Evolutionary conservation across 2,113 vertebrate species (phyloP).

Genomic region (Chionomys nivalis): DNA sequence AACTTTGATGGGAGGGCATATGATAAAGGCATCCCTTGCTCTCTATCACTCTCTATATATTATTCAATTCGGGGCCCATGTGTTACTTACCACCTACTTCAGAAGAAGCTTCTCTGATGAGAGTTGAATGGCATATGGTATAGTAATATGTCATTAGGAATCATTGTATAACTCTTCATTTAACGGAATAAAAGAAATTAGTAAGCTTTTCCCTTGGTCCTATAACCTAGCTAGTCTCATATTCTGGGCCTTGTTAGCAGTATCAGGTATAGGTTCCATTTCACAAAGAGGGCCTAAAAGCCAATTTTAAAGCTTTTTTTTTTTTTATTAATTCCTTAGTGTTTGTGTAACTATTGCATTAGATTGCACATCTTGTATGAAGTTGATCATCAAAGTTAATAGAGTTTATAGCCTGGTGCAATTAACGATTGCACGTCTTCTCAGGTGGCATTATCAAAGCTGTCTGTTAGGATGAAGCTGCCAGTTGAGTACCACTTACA

Average conservation of each 20-base stretch:
- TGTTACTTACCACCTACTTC: neutral
- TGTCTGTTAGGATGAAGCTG: neutral
- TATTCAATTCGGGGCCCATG: neutral
- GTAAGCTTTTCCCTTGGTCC: neutral
- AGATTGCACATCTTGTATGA: neutral
- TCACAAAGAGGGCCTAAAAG: neutral
- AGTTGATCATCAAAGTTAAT: neutral
- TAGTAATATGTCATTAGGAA: neutral
- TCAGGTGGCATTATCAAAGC: no score
- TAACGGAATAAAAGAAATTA: neutral
- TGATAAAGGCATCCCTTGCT: neutral
- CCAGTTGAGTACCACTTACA: neutral
- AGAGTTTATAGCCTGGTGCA: neutral
- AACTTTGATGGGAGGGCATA: neutral
- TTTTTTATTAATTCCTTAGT: neutral
- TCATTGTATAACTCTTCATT: neutral
- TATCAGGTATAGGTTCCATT: neutral
- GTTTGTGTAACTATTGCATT: neutral
- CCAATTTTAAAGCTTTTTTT: neutral
- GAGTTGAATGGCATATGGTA: neutral
- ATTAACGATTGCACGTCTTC: neutral
- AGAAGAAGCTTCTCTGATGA: neutral
- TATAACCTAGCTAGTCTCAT: neutral
- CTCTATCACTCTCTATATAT: neutral
- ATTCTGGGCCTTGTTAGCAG: neutral